A percentile compares a stretch with the other conserved stretches of the same genome.
Evolutionary conservation across 92 coral and sea anemone species (phyloP).

Genomic region (Epizoanthus ramosus): DNA sequence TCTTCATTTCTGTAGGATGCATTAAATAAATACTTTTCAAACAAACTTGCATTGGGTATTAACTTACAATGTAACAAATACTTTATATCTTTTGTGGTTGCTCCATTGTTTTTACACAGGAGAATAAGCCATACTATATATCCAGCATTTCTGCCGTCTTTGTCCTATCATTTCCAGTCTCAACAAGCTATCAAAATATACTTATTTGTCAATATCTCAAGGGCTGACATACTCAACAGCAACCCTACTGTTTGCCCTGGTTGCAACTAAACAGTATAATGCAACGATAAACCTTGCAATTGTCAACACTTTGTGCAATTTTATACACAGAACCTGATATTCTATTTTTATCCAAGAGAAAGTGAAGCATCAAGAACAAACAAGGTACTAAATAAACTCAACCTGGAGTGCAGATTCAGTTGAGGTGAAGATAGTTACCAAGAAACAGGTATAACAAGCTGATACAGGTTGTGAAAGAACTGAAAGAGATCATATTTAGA

Average conservation of each 20-base stretch:
- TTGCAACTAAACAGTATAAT: neutral
- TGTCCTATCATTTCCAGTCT: neutral
- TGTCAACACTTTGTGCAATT: neutral
- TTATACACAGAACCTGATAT: neutral
- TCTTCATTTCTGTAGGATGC: conserved; percentile 22
- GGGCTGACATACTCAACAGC: neutral
- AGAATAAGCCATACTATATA: conserved; percentile 1
- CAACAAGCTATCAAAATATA: conserved; percentile 19
- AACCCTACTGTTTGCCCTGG: neutral
- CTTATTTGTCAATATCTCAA: neutral
- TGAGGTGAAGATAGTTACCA: neutral
- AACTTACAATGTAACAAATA: conserved; percentile 40
- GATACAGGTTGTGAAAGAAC: neutral
- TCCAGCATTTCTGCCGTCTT: conserved; percentile 4
- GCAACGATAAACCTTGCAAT: neutral
- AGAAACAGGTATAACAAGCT: neutral
- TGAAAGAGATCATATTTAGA: no score
- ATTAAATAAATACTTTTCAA: conserved; percentile 38
- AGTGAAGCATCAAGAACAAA: no score
- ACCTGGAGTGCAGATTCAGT: neutral
- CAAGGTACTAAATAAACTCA: no score
- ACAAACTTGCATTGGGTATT: conserved; percentile 34
- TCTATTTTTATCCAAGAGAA: no score
- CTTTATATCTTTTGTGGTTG: neutral
- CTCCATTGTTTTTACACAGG: neutral